phyloP scores from a whole-genome alignment of 2,797 vertebrate genomes.

The Cheirogaleus major region DNA sequence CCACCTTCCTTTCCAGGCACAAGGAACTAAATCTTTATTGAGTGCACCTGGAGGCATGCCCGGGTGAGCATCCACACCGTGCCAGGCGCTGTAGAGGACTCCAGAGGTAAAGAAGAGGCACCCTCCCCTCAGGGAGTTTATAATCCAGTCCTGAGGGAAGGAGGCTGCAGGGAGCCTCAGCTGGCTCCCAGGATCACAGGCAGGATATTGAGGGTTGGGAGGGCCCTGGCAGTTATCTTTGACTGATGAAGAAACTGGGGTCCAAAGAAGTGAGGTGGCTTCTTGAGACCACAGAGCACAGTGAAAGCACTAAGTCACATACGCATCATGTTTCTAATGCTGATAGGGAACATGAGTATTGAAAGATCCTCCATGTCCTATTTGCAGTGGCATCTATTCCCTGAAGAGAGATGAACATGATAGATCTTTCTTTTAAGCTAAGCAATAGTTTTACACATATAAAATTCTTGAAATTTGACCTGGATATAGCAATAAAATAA shows the following conservation, averaged over 20 bases:
- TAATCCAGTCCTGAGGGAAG: neutral
- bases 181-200: neutral
- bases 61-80: neutral
- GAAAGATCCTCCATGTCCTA: neutral
- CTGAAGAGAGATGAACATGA: slow-evolving; percentile 21
- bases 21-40: neutral
- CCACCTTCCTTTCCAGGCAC: neutral
- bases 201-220: neutral
- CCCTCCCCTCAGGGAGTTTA: neutral
- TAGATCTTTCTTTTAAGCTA: slow-evolving; percentile 45
- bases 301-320: neutral
- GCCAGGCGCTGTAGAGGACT: neutral
- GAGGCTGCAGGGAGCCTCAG: neutral
- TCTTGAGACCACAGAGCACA: neutral
- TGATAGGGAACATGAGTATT: neutral
- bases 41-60: neutral
- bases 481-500: slow-evolving; percentile 41
- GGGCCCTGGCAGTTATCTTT: neutral
- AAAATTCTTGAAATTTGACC: slow-evolving; percentile 36
- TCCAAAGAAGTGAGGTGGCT: neutral
- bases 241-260: neutral
- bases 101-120: neutral
- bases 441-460: neutral
- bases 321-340: neutral
- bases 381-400: neutral